Evolutionary conservation across 2,113 vertebrate genomes (phyloP), one percentile per base, ranked within the genome.

Genomic region (Oriolus oriolus): DNA sequence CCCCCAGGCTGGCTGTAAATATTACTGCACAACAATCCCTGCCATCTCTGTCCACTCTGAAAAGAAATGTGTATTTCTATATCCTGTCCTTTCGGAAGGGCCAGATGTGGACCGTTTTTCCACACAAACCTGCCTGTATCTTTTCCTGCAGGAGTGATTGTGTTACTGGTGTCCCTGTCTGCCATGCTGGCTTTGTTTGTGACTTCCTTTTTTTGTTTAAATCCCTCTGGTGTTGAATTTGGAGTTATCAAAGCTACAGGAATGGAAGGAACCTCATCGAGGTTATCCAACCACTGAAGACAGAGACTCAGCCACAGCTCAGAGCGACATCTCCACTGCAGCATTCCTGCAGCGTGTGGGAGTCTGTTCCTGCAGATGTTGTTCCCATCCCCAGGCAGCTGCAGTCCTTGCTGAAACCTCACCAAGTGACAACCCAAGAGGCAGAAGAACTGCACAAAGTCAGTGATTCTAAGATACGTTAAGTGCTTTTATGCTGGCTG

Each of bases 321-420:
- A 59, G 73, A 39, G 79, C 3, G 16, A 37, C 1, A 49, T 90
- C 90, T 96, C 97, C 75, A 64, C 76, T 3, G 74, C 88, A 86
- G 95, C 98, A 75, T 95, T 97, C 74, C 84, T 74, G 83, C 83
- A 76, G 97, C 28, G 92, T 26, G 39, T 5, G 30, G 2, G 13
- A 24, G 9, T 4, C 52, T 65, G 41, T 5, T 28, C 68, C 35
- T 68, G 61, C 50, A 23, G 49, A 54, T 7, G 49, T 14, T 24
- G 19, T 7, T 57, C 75, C 66, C 78, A 33, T 16, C n/a, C 75
- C 37, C 26, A 6, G 59, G 61, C 53, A 76, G 47, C 53, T n/a
- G 35, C 69, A 74, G 83, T 35, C 41, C 37, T 6, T 13, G 42
- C 73, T 45, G 33, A 50, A 81, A 70, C 71, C 54, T 81, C 73